Percentiles rank a stretch among this genome's conserved stretches.
Evolutionary conservation across 2,888 invertebrate genomes (phyloP).

Genomic region (Cheilosia vernalis): DNA sequence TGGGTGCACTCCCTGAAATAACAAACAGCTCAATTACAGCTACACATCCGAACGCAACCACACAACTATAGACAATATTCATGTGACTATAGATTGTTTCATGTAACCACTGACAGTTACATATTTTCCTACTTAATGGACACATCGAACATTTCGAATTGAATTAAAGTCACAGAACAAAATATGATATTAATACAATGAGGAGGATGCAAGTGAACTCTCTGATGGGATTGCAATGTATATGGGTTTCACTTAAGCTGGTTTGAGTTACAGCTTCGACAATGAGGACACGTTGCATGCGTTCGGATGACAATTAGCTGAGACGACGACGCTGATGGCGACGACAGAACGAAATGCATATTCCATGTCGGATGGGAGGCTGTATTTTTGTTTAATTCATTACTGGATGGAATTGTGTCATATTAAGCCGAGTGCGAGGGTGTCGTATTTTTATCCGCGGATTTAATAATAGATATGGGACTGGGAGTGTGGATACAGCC

Average conservation of each 20-base stretch:
- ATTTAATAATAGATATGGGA: constrained; percentile 38
- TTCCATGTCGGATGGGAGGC: constrained; percentile 28
- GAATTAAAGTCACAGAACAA: constrained; percentile 61
- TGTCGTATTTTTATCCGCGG: constrained; percentile 15
- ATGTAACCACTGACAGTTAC: constrained; percentile 51
- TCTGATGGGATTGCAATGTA: constrained; percentile 1
- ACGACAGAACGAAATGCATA: constrained; percentile 57
- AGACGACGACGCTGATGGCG: constrained; percentile 58
- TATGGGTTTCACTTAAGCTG: constrained; percentile 56
- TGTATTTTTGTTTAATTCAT: constrained; percentile 21
- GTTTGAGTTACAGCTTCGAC: constrained; percentile 42
- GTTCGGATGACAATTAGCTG: constrained; percentile 67
- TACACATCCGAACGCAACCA: neutral
- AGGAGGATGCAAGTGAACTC: constrained; percentile 44
- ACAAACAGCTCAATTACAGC: constrained; percentile 55
- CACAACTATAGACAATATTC: neutral
- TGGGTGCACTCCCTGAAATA: constrained; percentile 21
- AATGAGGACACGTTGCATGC: constrained; percentile 60
- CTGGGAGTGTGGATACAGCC: neutral
- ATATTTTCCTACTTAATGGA: constrained; percentile 56
- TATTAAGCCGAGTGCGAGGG: constrained; percentile 8
- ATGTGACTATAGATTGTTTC: neutral
- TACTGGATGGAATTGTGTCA: constrained; percentile 38
- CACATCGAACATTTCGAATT: constrained; percentile 65
- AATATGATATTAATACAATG: constrained; percentile 60